Conservation (phyloP, 2,113 vertebrate species). For the Eudyptes chrysolophus region DNA sequence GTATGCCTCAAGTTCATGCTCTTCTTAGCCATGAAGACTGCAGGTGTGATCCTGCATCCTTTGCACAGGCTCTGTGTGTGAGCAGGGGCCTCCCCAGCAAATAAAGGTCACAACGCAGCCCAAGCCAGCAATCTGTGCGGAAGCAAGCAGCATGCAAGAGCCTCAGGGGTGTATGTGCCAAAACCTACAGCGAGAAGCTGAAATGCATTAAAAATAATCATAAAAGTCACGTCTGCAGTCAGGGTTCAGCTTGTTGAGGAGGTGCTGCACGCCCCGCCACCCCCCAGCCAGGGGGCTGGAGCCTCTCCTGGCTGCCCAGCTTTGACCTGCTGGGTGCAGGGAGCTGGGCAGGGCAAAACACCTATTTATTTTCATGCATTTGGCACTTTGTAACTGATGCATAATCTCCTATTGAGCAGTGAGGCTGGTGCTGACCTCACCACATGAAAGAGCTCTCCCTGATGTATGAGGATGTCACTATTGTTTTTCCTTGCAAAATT, state of each 20-base stretch:
- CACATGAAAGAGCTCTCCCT: background rate
- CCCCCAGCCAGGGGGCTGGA: background rate
- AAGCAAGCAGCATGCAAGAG: background rate
- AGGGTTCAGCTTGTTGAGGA: background rate
- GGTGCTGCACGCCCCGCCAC: background rate
- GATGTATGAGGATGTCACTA: background rate
- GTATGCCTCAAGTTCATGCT: background rate
- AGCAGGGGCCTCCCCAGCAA: background rate
- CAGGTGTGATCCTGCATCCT: background rate
- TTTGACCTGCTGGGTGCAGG: background rate
- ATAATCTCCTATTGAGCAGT: background rate
- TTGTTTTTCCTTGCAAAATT: background rate
- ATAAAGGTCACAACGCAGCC: background rate
- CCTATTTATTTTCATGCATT: accelerated
- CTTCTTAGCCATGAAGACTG: background rate
- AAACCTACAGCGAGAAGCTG: background rate
- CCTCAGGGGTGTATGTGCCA: background rate
- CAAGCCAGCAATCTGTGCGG: background rate
- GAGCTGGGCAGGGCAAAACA: background rate
- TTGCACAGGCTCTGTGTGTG: background rate
- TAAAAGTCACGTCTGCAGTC: background rate
- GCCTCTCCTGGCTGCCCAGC: background rate
- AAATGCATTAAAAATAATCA: background rate
- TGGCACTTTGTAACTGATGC: background rate
- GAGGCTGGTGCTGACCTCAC: background rate